Evolutionary conservation across 2,113 vertebrate species (phyloP), one percentile per base, ranked within the genome.

Genomic region (Daubentonia madagascariensis): DNA sequence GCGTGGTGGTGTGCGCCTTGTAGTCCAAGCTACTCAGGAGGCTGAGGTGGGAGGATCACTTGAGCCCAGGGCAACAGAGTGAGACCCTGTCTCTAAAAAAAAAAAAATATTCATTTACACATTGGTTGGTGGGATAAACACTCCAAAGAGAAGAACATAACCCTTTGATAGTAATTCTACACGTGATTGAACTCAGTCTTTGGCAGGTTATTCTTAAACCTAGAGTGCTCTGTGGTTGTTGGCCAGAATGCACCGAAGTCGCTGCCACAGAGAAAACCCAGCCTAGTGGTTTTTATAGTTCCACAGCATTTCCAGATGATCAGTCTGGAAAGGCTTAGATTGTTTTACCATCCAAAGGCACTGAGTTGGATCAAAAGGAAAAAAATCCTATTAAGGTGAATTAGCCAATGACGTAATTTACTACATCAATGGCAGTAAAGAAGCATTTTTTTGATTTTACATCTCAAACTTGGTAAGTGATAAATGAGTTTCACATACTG

Each of bases 401-500:
- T 97, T 97, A 96, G 37, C 20, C 94, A 57, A 54, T 98, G 97
- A 98, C 8, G 76, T 94, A 98, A 96, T 95, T 94, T 96, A 85
- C 86, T 72, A 68, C 40, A 78, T 10, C 95, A 91, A 94, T 95
- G 83, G 96, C 85, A 94, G 57, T 96, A 90, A 97, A 85, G 54
- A 54, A 85, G 59, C 30, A 48, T 96, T 73, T 37, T 72, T 37
- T 40, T 98, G 30, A 94, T 70, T 97, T 97, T 95, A 85, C 54
- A 59, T 95, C 65, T 86, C 61, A 52, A 50, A 81, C 52, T 96
- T 96, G 96, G 75, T 95, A 85, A 94, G 85, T 85, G 91, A 98
- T 97, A 88, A 98, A 98, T 96, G 97, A 96, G 75, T 85, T 96
- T 97, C 80, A 97, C 95, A 97, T 95, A 96, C 86, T 92, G 70